Evolutionary conservation across 92 coral and sea anemone species (phyloP).

Genomic region (Zoanthus sansibaricus): DNA sequence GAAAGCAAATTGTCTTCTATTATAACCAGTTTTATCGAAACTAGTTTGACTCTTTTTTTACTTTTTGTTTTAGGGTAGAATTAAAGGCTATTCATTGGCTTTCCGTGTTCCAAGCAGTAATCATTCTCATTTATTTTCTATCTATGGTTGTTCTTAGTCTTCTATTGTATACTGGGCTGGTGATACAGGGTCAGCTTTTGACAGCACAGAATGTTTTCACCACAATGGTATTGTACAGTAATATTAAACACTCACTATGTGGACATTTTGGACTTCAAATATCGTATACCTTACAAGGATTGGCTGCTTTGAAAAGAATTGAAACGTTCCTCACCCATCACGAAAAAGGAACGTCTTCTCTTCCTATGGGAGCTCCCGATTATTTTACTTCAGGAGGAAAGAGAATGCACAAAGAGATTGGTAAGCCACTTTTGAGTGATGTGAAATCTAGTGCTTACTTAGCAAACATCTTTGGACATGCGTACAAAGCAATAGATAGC

Average conservation of each 20-base stretch:
- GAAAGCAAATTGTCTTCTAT: no score
- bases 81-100: constrained; percentile 25
- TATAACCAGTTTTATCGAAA: no score
- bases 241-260: constrained; percentile 40
- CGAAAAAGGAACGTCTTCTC: constrained; percentile 18
- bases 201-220: constrained; percentile 41
- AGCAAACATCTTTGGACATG: not conserved
- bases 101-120: constrained; percentile 33
- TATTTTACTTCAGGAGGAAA: not conserved
- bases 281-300: constrained; percentile 31
- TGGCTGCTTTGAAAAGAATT: constrained; percentile 32
- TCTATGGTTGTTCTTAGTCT: constrained; percentile 39
- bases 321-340: constrained; percentile 22
- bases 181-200: constrained; percentile 25
- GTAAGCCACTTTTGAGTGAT: constrained; percentile 28
- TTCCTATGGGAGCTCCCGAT: not conserved
- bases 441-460: not conserved
- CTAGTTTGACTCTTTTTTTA: not conserved
- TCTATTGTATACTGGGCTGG: constrained; percentile 34
- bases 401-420: not conserved
- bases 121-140: constrained; percentile 28
- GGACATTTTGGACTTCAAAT: constrained; percentile 41
- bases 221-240: constrained; percentile 44
- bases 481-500: not conserved
- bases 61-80: constrained; percentile 20